Base-by-base conservation (phyloP, 2,797 vertebrate species). In the Chelonia mydas region DNA sequence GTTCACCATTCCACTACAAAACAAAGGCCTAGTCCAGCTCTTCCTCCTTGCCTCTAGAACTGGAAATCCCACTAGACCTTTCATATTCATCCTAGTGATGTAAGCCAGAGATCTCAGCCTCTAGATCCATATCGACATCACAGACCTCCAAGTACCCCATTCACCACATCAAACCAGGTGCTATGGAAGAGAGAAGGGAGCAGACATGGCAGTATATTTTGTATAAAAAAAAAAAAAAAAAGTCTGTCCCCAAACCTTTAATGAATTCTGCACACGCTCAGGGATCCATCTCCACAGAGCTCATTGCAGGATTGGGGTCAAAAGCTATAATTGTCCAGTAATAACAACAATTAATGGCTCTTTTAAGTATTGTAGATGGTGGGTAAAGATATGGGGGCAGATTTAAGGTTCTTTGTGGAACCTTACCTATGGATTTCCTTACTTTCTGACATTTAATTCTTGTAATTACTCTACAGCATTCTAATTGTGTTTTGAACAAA, bases 1-100 rank as follows among this genome's bases (percentile, higher is more conserved):
- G 2, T n/a, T 88, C 49, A 31, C 49, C 15, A 0, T 2, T 8
- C 33, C 41, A 37, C 53, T 13, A 53, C 0, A 0, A 27, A 51
- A 80, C 51, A 41, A 7, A 15, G n/a, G 4, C 23, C 79, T 55
- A 25, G 23, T 5, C n/a, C 37, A 81, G 10, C 57, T 13, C 54
- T 37, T 83, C 5, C 11, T 72, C 50, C 33, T 61, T 7, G 8
- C 17, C 33, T 68, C 65, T 68, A 37, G 16, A 68, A 19, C 61
- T 21, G 33, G 33, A 68, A 68, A 68, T 68, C 16, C 61, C 17
- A 4, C 17, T 68, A 33, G 59, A 61, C 31, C 31, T 61, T 61
- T 33, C 13, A n/a, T 17, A 33, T 15, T 13, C 13, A 61, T 61
- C 31, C 31, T 33, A 59, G 6, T 4, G 12, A 37, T 10, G 61